These are phyloP conservation scores for Rhegmatorhina hoffmannsi DNA, from an alignment of 2,113 vertebrate genomes.

Conservation along the genomic window DNA sequence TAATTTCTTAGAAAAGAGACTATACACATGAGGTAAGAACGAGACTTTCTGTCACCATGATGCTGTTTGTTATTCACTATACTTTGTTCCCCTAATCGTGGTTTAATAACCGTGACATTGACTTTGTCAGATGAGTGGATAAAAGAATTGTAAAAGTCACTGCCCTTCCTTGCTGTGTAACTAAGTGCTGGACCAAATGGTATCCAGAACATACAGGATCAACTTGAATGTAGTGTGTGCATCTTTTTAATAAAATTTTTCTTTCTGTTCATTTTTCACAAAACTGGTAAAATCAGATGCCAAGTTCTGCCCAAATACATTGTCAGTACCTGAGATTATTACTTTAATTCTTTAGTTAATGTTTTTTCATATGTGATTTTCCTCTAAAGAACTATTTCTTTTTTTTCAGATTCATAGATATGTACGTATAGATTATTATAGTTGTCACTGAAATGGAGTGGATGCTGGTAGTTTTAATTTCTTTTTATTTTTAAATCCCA, in stretches of 20 bases:
- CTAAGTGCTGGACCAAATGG: neutral
- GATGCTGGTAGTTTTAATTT: neutral
- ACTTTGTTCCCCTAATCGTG: neutral
- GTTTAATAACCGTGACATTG: neutral
- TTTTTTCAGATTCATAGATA: neutral
- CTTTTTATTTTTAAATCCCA: neutral
- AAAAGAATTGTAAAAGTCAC: neutral
- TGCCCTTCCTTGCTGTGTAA: neutral
- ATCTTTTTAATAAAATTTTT: neutral
- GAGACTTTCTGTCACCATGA: neutral
- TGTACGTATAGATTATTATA: neutral
- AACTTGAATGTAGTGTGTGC: neutral
- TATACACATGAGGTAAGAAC: neutral
- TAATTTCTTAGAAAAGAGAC: neutral
- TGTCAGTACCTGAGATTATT: neutral
- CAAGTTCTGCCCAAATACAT: neutral
- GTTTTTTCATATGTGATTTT: neutral
- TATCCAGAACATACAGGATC: neutral
- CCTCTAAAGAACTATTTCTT: neutral
- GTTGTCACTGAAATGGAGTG: neutral
- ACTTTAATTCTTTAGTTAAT: neutral
- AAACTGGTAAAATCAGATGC: neutral
- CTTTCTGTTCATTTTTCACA: neutral
- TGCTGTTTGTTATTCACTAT: neutral
- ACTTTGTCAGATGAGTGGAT: neutral